Conservation (phyloP, 1,140 invertebrate genomes). For the Tribolium castaneum region DNA sequence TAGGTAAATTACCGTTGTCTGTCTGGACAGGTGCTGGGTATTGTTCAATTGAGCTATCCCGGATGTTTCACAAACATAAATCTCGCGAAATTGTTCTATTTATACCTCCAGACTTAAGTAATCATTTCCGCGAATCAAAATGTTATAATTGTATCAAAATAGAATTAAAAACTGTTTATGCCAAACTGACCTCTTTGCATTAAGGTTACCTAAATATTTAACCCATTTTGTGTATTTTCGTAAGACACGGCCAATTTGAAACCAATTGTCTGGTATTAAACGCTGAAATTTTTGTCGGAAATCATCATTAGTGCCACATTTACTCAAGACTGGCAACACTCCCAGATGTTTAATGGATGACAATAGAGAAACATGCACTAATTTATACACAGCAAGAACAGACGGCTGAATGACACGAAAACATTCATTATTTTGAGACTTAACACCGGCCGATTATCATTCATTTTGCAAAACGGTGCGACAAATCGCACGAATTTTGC, state of each 20-base stretch:
- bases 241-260: conserved; percentile 16
- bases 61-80: conserved; percentile 13
- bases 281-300: conserved; percentile 16
- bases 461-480: conserved; percentile 3
- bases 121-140: conserved; percentile 1
- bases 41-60: not conserved
- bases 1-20: not conserved
- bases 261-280: conserved; percentile 22
- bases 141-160: not conserved
- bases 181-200: not conserved
- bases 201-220: conserved; percentile 22
- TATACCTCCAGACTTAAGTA: not conserved
- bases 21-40: not conserved
- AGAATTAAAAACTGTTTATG: not conserved
- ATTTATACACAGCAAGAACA: conserved; percentile 13
- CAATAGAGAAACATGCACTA: conserved; percentile 29
- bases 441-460: not conserved
- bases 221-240: conserved; percentile 6
- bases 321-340: conserved; percentile 15
- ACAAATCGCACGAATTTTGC: conserved; percentile 11
- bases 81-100: conserved; percentile 10
- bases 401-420: conserved; percentile 12
- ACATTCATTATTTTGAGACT: conserved; percentile 26
- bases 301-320: conserved; percentile 23
- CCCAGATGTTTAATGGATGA: conserved; percentile 25